These are phyloP conservation scores for Lethenteron camtschaticum DNA, from an alignment of 2,113 vertebrate genomes.

Conservation along the genomic window DNA sequence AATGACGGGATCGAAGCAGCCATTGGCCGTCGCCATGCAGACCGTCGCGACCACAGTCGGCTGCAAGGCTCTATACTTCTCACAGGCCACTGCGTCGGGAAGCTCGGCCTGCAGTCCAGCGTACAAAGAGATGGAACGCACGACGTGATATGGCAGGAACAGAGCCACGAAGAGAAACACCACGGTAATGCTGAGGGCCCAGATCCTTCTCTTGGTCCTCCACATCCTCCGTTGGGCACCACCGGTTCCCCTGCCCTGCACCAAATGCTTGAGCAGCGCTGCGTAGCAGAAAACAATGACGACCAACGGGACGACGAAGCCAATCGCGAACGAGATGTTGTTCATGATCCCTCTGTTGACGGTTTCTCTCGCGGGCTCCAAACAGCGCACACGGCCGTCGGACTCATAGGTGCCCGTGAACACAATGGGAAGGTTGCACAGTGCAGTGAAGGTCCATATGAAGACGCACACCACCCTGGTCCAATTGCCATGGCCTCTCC, in stretches of 20 bases:
- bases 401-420: conserved; percentile 17
- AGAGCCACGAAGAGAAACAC: not conserved
- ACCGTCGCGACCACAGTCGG: not conserved
- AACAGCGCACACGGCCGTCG: conserved; percentile 63
- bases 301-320: conserved; percentile 26
- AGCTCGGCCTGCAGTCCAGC: not conserved
- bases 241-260: too few relatives aligned
- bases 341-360: conserved; percentile 14
- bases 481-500: too few relatives aligned
- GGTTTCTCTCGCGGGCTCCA: conserved; percentile 21
- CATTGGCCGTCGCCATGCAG: not conserved
- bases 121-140: too few relatives aligned
- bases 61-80: too few relatives aligned
- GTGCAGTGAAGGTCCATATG: conserved; percentile 61
- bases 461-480: conserved; percentile 20
- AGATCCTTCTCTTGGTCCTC: too few relatives aligned
- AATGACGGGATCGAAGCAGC: not conserved
- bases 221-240: too few relatives aligned
- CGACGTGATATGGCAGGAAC: not conserved
- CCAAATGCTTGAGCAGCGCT: too few relatives aligned
- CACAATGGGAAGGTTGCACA: conserved; percentile 48
- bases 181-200: not conserved
- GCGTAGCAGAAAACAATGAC: conserved; percentile 23
- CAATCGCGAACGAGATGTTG: conserved; percentile 19
- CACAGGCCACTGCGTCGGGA: not conserved